Base-by-base conservation (phyloP, 2,797 vertebrate species). In the Antrozous pallidus region DNA sequence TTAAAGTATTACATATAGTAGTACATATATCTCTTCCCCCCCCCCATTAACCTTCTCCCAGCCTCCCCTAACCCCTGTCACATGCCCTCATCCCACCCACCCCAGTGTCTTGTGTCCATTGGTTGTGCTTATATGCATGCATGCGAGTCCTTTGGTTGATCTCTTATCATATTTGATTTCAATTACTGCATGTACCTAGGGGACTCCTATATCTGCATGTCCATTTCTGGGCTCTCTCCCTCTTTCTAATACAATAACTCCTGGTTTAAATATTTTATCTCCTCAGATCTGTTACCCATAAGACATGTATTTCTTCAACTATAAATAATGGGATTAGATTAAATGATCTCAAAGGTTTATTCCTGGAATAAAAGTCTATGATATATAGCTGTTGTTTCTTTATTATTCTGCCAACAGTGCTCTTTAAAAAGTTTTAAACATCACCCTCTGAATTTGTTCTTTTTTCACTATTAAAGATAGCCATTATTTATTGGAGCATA, bases 281-380 rank as follows among this genome's bases (percentile, higher is more conserved):
- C 31, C 61, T 14, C 12, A 93, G 70, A 22, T 90, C 85, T 83
- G 22, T 92, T 96, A 81, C 49, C 94, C 79, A 54, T 82, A 94
- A 73, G 65, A 88, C 58, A 20, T 90, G 26, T 74, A 88, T 96
- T 95, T 93, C 79, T 92, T 95, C 70, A 69, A 86, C 74, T 93
- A 70, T 92, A 96, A 84, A 80, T 79, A 96, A 81, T 96, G 51
- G 78, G 33, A 87, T 88, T 92, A 88, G 73, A 85, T 90, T 90
- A 96, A 94, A 93, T 94, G 38, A 92, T 92, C 81, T 93, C 49
- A 73, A 84, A 93, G 6, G 31, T 89, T 93, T 95, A 87, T 90
- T 95, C 84, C 77, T 73, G 42, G 61, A 94, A 91, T 95, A 81
- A 96, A 96, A 81, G 31, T 84, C 54, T 92, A 38, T 86, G 49